Percentiles rank a stretch among this genome's conserved stretches.
Evolutionary conservation across 2,113 vertebrate species (phyloP).

Genomic region (Calcarius ornatus): DNA sequence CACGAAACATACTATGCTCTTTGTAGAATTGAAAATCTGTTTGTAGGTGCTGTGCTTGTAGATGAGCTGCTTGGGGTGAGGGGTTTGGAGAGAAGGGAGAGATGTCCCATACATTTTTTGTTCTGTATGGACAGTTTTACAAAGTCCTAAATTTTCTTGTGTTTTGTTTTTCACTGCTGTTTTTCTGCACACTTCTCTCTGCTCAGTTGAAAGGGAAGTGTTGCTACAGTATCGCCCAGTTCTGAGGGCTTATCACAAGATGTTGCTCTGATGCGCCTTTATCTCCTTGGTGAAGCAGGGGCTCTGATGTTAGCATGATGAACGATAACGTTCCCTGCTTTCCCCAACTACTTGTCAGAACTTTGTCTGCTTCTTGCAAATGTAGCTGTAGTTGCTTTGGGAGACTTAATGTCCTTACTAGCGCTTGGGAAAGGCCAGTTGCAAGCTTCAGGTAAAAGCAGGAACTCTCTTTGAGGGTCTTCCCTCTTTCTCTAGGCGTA

Average conservation of each 20-base stretch:
- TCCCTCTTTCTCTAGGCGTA: not conserved
- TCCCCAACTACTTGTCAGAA: not conserved
- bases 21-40: not conserved
- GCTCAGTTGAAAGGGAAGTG: not conserved
- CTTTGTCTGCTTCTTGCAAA: not conserved
- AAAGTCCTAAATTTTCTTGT: not conserved
- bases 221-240: not conserved
- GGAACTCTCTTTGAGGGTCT: not conserved
- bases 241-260: not conserved
- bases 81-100: not conserved
- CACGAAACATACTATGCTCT: not conserved
- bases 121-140: not conserved
- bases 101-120: not conserved
- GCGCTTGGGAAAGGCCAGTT: not conserved
- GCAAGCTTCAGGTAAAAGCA: not conserved
- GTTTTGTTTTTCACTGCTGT: not conserved
- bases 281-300: not conserved
- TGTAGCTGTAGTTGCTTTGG: not conserved
- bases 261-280: rapidly evolving
- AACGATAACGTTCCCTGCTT: not conserved
- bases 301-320: not conserved
- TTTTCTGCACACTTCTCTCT: not conserved
- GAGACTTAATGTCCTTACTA: not conserved
- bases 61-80: not conserved
- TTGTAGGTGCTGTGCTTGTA: not conserved